Base-by-base conservation (phyloP, 2,888 invertebrate genomes). In the Drosophila cracens region DNA sequence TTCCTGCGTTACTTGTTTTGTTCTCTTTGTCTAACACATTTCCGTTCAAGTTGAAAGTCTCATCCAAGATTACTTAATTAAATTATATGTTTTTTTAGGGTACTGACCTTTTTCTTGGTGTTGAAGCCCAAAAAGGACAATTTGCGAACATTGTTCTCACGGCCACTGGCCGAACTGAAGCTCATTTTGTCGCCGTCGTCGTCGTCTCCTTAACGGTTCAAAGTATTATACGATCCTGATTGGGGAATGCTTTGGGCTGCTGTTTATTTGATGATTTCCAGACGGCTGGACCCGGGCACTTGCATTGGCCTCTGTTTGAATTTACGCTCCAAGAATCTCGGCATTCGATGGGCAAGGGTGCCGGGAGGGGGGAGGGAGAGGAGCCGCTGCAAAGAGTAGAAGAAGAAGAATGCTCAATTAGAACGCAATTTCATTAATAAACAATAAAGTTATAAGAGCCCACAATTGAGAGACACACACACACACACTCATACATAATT, bases 71-170 rank as follows among this genome's bases (percentile, higher is more conserved):
- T 61, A 27, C 36, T 2, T 71, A 74, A 76, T 64, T 69, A 4
- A 64, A 63, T 58, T 69, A 54, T 34, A 21, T 33, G 36, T 21
- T 34, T 38, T 31, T 29, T 18, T 10, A 0, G 0, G 18, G 16
- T 11, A 90, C 93, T 93, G 76, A 93, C 94, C 94, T 94, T 91
- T 70, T 92, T 91, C 54, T 91, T 92, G 51, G 95, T 94, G 73
- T 94, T 94, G 91, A 96, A 96, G 84, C 96, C 96, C 76, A 96
- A 94, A 92, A 96, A 96, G 59, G 96, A 96, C 65, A 96, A 94
- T 92, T 96, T 96, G 93, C 96, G 95, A 90, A 95, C 94, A 90
- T 95, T 95, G 85, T 94, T 94, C 86, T 94, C 94, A 62, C 90
- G 84, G 71, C 90, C 90, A 74, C 91, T 91, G 81, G 92, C 92